phyloP scores from a whole-genome alignment of 2,113 vertebrate genomes.

The Myxocyprinus asiaticus region DNA sequence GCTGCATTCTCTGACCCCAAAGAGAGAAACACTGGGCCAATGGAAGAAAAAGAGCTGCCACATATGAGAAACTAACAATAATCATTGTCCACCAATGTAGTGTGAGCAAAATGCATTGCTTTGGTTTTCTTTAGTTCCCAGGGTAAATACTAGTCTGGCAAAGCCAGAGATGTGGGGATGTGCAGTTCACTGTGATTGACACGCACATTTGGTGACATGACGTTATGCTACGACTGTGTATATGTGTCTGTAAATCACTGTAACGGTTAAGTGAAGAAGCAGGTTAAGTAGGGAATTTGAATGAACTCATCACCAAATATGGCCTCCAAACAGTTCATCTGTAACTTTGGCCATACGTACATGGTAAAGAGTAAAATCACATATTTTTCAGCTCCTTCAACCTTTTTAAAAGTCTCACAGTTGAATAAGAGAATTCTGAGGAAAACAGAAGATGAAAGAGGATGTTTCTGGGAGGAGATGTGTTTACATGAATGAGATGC shows the following conservation, averaged over 20 bases:
- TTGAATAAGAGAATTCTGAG: background rate
- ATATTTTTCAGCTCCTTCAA: too few relatives aligned
- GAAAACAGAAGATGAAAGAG: background rate
- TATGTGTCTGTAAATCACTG: background rate
- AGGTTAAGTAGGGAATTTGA: background rate
- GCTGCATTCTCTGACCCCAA: constrained; percentile 11
- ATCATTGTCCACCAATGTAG: background rate
- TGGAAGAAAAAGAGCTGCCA: constrained; percentile 6
- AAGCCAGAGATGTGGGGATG: background rate
- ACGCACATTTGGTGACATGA: background rate
- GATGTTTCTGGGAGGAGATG: background rate
- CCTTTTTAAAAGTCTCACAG: too few relatives aligned
- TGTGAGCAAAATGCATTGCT: background rate
- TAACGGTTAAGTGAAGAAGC: background rate
- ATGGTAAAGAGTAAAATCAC: too few relatives aligned
- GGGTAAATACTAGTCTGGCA: background rate
- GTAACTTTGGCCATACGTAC: too few relatives aligned
- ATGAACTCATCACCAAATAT: too few relatives aligned
- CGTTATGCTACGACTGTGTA: too few relatives aligned
- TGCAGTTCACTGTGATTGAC: background rate
- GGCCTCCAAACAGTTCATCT: too few relatives aligned
- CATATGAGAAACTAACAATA: background rate
- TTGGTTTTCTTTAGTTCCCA: background rate
- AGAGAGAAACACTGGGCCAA: background rate
- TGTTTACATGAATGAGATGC: background rate